Percentiles rank a stretch among this genome's conserved stretches.
phyloP scores from a whole-genome alignment of 2,888 invertebrate species.

The Malachius bipustulatus region DNA sequence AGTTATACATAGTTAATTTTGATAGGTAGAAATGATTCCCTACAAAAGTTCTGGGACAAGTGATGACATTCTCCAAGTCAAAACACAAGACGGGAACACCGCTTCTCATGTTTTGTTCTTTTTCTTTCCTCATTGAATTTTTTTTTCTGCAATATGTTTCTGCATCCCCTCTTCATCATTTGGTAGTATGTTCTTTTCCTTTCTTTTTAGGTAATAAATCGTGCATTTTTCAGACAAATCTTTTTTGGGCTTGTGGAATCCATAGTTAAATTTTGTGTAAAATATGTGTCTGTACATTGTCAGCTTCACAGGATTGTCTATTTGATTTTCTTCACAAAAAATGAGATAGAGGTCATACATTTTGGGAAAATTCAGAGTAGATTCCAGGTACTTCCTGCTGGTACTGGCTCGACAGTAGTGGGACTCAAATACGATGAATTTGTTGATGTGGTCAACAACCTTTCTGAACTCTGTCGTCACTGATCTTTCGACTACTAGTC shows the following conservation, averaged over 20 bases:
- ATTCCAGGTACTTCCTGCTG: no score
- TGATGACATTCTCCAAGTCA: conserved; percentile 18
- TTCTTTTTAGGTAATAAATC: conserved; percentile 13
- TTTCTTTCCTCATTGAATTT: conserved; percentile 7
- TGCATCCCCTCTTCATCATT: conserved; percentile 10
- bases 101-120: no score
- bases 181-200: conserved; percentile 8
- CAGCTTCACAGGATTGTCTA: conserved; percentile 11
- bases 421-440: no score
- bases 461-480: no score
- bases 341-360: no score
- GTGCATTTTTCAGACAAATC: conserved; percentile 12
- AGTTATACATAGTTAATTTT: conserved; percentile 17
- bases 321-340: conserved; percentile 14
- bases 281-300: conserved; percentile 15
- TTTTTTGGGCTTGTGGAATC: conserved; percentile 14
- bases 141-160: conserved; percentile 12
- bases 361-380: no score
- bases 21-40: conserved; percentile 15
- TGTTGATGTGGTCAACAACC: no score
- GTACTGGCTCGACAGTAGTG: no score
- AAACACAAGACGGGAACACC: conserved; percentile 7
- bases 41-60: conserved; percentile 15
- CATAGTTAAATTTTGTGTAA: conserved; percentile 16
- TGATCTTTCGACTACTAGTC: no score